Evolutionary conservation across 2,113 vertebrate species (phyloP), one percentile per base, ranked within the genome.

Genomic region (Struthio camelus): DNA sequence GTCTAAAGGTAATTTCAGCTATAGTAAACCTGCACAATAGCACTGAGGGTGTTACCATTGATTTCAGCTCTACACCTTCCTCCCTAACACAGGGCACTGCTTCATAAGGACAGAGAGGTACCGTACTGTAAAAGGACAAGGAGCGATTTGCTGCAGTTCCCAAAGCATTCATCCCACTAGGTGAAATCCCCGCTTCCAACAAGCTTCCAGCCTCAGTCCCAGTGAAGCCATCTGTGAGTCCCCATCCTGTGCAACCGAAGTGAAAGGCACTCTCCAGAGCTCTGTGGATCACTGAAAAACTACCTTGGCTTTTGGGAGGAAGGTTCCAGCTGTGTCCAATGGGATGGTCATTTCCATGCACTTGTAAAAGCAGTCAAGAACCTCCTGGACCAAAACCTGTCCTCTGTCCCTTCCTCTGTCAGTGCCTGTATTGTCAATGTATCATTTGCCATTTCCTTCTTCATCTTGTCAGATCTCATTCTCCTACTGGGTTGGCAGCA

Each of bases 91-190:
- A 9, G 32, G 28, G 32, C 34, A 23, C 16, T n/a, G 23, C 32
- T n/a, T 61, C 34, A 8, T 61, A 59, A 61, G n/a, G 42, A 12
- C 42, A n/a, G 16, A 44, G 32, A 61, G 32, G 42, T 18, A 65
- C 13, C n/a, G 38, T 67, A 10, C 40, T 10, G 7, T 3, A 0
- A 0, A 7, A 25, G 2, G 7, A 42, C 34, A 50, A 27, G 16
- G n/a, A 87, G 9, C 3, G 10, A 46, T 19, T 28, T 85, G 25
- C 34, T 54, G 54, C 6, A 32, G 51, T 86, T 70, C 51, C 61
- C 30, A 78, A 59, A 25, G 32, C 6, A 79, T 62, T 19, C 53
- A 85, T 48, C 10, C 24, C 23, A 62, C 44, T 5, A 2, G 3
- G 1, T 42, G 28, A 92, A 38, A 42, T 92, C 42, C 14, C 11